Percentiles rank a stretch among this genome's conserved stretches.
Evolutionary conservation across 2,888 invertebrate species (phyloP).

Genomic region (Drosophila longiperda): DNA sequence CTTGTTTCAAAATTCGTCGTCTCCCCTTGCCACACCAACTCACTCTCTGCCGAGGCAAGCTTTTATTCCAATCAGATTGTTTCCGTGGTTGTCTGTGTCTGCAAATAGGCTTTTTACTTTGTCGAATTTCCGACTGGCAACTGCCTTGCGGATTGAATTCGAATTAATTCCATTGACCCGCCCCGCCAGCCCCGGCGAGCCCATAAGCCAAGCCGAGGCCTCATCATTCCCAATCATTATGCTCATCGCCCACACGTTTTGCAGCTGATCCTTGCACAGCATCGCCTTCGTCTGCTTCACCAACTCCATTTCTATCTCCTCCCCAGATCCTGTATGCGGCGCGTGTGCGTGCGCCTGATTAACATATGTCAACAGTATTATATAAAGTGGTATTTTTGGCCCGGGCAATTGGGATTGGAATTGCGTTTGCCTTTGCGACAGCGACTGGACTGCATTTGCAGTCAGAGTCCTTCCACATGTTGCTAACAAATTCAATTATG

Average conservation of each 20-base stretch:
- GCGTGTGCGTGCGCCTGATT: slow-evolving; percentile 84
- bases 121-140: slow-evolving; percentile 55
- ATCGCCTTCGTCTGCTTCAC: slow-evolving; percentile 23
- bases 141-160: slow-evolving; percentile 79
- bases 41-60: slow-evolving; percentile 32
- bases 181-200: slow-evolving; percentile 40
- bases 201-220: slow-evolving; percentile 32
- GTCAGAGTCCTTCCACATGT: slow-evolving; percentile 37
- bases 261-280: slow-evolving; percentile 49
- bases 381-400: slow-evolving; percentile 77
- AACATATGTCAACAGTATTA: slow-evolving; percentile 85
- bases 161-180: slow-evolving; percentile 84
- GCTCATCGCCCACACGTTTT: slow-evolving; percentile 64
- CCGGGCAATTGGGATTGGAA: slow-evolving; percentile 55
- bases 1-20: slow-evolving; percentile 73
- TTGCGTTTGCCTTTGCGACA: slow-evolving; percentile 21
- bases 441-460: slow-evolving; percentile 29
- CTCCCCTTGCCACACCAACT: slow-evolving; percentile 1
- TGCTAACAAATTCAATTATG: slow-evolving; percentile 79
- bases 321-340: slow-evolving; percentile 42
- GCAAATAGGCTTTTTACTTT: slow-evolving; percentile 80
- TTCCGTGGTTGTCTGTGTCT: slow-evolving; percentile 76
- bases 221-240: slow-evolving; percentile 50
- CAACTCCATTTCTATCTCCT: slow-evolving; percentile 19
- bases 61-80: slow-evolving; percentile 84